Evolutionary conservation across 2,797 vertebrate species (phyloP).

Genomic region (Molossus alvarezi): DNA sequence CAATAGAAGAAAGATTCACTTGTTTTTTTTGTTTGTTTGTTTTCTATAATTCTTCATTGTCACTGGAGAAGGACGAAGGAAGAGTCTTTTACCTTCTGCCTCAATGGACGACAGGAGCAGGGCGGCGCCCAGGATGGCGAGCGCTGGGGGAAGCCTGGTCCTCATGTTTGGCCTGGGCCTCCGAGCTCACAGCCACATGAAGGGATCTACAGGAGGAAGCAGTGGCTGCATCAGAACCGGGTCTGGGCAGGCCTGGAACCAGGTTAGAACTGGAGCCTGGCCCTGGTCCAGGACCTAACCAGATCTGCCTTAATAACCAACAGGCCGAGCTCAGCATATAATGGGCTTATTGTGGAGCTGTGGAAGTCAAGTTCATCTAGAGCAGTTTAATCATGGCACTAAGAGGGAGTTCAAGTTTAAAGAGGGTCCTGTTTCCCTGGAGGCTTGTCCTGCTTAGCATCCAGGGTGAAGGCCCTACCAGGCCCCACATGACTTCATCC

Average conservation of each 20-base stretch:
- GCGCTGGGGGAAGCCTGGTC: conserved; percentile 92
- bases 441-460: conserved; percentile 41
- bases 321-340: conserved; percentile 7
- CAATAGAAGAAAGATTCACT: conserved; percentile 68
- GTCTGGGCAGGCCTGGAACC: conserved; percentile 65
- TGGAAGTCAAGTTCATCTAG: conserved; percentile 64
- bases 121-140: conserved; percentile 92
- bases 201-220: conserved; percentile 91
- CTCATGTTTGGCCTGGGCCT: conserved; percentile 93
- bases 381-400: conserved; percentile 56
- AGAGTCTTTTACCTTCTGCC: conserved; percentile 95
- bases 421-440: conserved; percentile 68
- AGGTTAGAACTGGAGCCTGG: conserved; percentile 85
- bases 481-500: conserved; percentile 86
- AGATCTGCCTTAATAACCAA: conserved; percentile 79
- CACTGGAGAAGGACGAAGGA: conserved; percentile 38
- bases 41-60: conserved; percentile 77
- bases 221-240: conserved; percentile 73
- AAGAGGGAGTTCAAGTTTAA: conserved; percentile 77
- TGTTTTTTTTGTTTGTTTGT: neutral
- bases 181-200: conserved; percentile 94
- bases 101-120: conserved; percentile 92
- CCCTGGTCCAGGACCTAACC: conserved; percentile 58
- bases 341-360: conserved; percentile 84
- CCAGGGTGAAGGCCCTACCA: conserved; percentile 45